Evolutionary conservation across 2,113 vertebrate species (phyloP), one percentile per base, ranked within the genome.

Genomic region (Echinops telfairi): DNA sequence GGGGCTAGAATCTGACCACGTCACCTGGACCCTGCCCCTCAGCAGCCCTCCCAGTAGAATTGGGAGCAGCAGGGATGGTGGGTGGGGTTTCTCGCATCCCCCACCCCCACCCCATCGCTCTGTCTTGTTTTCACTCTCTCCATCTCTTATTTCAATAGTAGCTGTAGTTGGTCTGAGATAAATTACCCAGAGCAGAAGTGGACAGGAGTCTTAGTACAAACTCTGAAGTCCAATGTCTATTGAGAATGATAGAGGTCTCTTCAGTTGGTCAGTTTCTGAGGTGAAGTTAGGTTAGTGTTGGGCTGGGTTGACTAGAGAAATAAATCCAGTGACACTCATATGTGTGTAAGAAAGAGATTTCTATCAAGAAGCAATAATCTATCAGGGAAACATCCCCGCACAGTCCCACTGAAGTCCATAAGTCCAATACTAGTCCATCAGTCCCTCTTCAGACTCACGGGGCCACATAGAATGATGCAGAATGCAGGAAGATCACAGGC

Each of bases 61-160:
- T 71, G 16, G 31, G 31, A 71, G n/a, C 17, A 71, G 70, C 31
- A 20, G 70, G 15, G 17, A 71, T 33, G n/a, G 0, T 71, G 8
- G 0, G 15, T 71, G 8, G 0, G 15, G 4, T 60, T 16, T 64
- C 17, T 23, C 53, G 27, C n/a, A 5, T 10, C 0, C 15, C 60
- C 23, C 60, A 62, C 60, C 2, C 60, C 60, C 15, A 4, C 23
- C 16, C 29, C 1, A 4, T 4, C 7, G 5, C 36, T 33, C 15
- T 36, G 23, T 3, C 15, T 25, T 36, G 29, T 1, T 23, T 12
- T 8, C 17, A 9, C 8, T n/a, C 17, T 58, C 53, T 57, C 17
- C 6, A 36, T 12, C 19, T 40, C 19, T 3, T 12, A 71, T 38
- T 79, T 22, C 12, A 40, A 9, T 25, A 9, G 19, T 12, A 47